Conservation (phyloP, 2,888 invertebrate genomes). For the Melieria omissa region DNA sequence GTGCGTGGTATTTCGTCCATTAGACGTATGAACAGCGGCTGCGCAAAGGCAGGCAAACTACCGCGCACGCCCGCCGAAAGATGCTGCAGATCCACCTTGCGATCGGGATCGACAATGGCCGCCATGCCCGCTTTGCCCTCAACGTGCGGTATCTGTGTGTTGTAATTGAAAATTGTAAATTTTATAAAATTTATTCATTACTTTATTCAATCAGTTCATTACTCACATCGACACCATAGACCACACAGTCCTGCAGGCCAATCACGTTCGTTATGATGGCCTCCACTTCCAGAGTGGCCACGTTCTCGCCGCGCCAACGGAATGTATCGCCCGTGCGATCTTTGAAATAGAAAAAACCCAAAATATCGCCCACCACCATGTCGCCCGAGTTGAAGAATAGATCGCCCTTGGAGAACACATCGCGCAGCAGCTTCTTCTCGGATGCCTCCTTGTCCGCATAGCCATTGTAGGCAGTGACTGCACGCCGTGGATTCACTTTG, state of each 20-base stretch:
- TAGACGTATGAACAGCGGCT: slow-evolving; percentile 88
- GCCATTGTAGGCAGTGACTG: slow-evolving; percentile 74
- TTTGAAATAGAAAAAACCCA: slow-evolving; percentile 93
- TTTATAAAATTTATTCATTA: neutral
- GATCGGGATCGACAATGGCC: slow-evolving; percentile 80
- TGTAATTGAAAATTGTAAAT: slow-evolving; percentile 8
- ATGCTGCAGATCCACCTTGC: slow-evolving; percentile 70
- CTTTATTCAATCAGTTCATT: neutral
- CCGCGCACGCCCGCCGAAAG: slow-evolving; percentile 76
- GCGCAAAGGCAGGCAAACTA: slow-evolving; percentile 84
- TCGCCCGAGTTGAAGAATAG: slow-evolving; percentile 92
- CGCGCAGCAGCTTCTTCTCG: slow-evolving; percentile 82
- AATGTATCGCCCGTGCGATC: slow-evolving; percentile 90
- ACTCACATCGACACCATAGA: slow-evolving; percentile 90
- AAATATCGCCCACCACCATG: slow-evolving; percentile 87
- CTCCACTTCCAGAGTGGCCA: slow-evolving; percentile 95
- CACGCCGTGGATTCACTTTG: slow-evolving; percentile 72
- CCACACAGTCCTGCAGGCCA: slow-evolving; percentile 81
- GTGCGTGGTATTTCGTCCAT: slow-evolving; percentile 82
- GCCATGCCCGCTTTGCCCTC: slow-evolving; percentile 96
- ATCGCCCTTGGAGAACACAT: slow-evolving; percentile 89
- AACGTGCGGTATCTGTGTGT: slow-evolving; percentile 75
- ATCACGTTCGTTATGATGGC: slow-evolving; percentile 83
- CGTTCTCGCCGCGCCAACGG: slow-evolving; percentile 96
- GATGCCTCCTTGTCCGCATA: slow-evolving; percentile 79